Evolutionary conservation across 1,140 invertebrate species (phyloP), one percentile per base, ranked within the genome.

Genomic region (Tetragonula clypearis): DNA sequence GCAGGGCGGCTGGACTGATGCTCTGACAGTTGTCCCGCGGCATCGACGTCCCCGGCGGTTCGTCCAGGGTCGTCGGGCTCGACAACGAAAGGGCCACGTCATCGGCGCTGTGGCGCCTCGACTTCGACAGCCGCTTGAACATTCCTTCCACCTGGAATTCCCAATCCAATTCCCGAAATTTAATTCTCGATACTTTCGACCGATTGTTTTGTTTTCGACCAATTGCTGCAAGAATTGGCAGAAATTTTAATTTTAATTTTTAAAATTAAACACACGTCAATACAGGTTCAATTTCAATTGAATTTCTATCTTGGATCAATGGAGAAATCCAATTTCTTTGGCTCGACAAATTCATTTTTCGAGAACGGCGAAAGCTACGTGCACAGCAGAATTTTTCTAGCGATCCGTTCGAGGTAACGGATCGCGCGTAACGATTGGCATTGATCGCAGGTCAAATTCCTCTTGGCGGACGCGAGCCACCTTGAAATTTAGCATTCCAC

Each of bases 41-140:
- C 65, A 72, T 79, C 74, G 87, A 65, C 26, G 78, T 86, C 83
- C 86, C 90, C 72, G 92, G 90, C 62, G 93, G 86, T 75, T 94
- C 92, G 49, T 93, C 91, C 79, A 92, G 87, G 35, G 76, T 86
- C 84, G 88, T 55, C 19, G 90, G 74, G 41, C 79, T 91, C 30
- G 92, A 89, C 71, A 90, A 84, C 71, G 88, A 85, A 17, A 85
- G 85, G 60, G 90, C 92, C 19, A 93, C 93, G 79, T 94, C 94
- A 58, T 94, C 94, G 69, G 92, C 92, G 87, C 94, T 94, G 81
- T 94, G 94, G 72, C 94, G 93, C 87, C 94, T 92, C n/a, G 93
- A 88, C 87, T 94, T 95, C 79, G 93, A 93, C 86, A 95, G 84
- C 86, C 94, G 92, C 84, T 95, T 95, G 77, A 95, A 95, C 94